phyloP scores from a whole-genome alignment of 2,888 invertebrate species.

The Spatulosminthurus flaviceps region DNA sequence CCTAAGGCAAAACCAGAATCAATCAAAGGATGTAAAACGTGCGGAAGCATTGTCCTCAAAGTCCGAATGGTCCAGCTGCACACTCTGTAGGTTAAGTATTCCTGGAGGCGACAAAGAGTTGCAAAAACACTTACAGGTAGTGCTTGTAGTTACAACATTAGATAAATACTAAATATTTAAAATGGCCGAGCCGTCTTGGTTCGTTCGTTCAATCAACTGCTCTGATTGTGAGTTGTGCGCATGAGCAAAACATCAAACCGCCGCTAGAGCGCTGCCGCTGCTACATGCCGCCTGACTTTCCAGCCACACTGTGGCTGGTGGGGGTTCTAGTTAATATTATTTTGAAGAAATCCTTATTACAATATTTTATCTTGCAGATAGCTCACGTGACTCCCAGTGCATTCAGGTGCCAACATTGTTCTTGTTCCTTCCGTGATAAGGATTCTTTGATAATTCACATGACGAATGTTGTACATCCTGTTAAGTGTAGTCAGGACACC shows the following conservation, averaged over 20 bases:
- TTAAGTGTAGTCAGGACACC: background rate
- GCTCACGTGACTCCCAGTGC: background rate
- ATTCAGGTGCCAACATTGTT: constrained; percentile 12
- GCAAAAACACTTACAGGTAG: background rate
- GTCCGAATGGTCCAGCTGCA: background rate
- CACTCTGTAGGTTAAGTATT: background rate
- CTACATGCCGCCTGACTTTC: too few species aligned
- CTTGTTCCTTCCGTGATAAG: constrained; percentile 1
- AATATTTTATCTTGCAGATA: background rate
- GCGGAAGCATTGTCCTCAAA: background rate
- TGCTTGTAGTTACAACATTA: background rate
- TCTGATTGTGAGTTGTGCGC: too few species aligned
- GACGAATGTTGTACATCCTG: background rate
- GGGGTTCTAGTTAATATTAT: too few species aligned
- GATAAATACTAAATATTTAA: too few species aligned
- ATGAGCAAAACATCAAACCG: too few species aligned
- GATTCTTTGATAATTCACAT: background rate
- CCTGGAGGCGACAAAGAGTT: background rate
- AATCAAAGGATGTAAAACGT: background rate
- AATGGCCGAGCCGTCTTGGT: too few species aligned
- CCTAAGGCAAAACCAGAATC: too few species aligned
- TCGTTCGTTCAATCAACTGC: too few species aligned
- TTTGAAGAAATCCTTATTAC: too few species aligned
- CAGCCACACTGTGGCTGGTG: too few species aligned
- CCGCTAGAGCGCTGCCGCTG: too few species aligned